Base-by-base conservation (phyloP, 2,113 vertebrate genomes). In the Rhadina sibilatrix region DNA sequence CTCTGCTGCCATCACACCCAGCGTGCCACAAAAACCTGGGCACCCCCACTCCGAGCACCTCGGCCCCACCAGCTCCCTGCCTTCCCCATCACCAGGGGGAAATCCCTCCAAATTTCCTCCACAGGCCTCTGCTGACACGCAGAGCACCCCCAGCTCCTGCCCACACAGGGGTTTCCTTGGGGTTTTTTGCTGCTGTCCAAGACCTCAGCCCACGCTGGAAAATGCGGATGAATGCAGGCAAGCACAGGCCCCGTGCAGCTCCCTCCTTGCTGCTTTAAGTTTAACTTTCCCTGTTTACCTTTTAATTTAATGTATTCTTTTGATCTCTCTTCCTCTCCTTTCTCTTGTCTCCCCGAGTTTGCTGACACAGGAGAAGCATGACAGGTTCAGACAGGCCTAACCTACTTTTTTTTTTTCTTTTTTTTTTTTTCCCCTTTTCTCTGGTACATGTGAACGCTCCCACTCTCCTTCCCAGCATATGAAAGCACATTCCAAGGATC, bases 241-340 rank as follows among this genome's bases (percentile, higher is more conserved):
- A 54, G 76, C 77, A 6, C 6, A 59, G 52, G 49, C 54, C 77
- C 75, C 13, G 1, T 15, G 52, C 47, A 92, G 27, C 88, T 90
- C 94, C 85, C 49, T 56, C 25, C 88, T 90, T 12, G 72, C 90
- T 17, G 71, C 93, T 95, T 82, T 6, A 89, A 95, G 56, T 94
- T 94, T 46, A 93, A 94, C 96, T 96, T 94, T 66, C 63, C 59
- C 88, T 90, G 90, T 95, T 95, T 95, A 94, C 86, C 88, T 96
- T 93, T 92, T 83, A 93, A 94, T 96, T 95, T 96, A 97, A 97
- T 92, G 83, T 90, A 97, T 96, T 95, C 96, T 90, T 97, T 97
- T 97, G 96, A 96, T 97, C 90, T 95, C 85, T 42, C 80, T 80
- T 88, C 57, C 94, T 88, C 87, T 91, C 83, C 86, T 88, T 90